Percentiles rank a stretch among this genome's conserved stretches.
Evolutionary conservation across 2,797 vertebrate genomes (phyloP).

Genomic region (Sus cebifrons): DNA sequence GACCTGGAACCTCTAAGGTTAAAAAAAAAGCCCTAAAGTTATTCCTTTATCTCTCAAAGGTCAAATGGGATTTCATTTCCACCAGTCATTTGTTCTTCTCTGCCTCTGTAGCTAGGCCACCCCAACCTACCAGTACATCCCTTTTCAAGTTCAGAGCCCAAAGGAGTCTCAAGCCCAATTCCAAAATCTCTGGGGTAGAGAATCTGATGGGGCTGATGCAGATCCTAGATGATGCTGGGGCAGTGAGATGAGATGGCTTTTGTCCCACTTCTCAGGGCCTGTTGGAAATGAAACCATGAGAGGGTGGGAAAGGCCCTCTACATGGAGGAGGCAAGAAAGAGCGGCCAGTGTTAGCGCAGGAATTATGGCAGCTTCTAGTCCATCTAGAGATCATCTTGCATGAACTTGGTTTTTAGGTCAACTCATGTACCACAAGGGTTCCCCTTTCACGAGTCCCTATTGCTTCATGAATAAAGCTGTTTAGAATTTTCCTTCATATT

Average conservation of each 20-base stretch:
- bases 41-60: background rate
- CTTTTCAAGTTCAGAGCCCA: background rate
- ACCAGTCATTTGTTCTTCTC: background rate
- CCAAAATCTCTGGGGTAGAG: background rate
- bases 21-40: background rate
- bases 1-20: background rate
- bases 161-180: background rate
- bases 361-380: fast-evolving
- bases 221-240: background rate
- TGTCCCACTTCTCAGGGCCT: background rate
- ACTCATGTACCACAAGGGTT: no score
- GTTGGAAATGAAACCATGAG: background rate
- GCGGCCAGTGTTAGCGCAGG: no score
- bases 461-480: background rate
- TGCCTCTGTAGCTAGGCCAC: background rate
- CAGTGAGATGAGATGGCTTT: background rate
- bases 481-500: background rate
- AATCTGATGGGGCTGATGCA: background rate
- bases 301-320: background rate
- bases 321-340: fast-evolving
- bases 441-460: fast-evolving
- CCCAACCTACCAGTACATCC: background rate
- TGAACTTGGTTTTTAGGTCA: background rate
- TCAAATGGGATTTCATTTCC: background rate
- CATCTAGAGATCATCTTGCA: fast-evolving